Evolutionary conservation across 37 sponge, comb jelly and placozoan genomes (phyloP).

Genomic region (Beroe ovata): DNA sequence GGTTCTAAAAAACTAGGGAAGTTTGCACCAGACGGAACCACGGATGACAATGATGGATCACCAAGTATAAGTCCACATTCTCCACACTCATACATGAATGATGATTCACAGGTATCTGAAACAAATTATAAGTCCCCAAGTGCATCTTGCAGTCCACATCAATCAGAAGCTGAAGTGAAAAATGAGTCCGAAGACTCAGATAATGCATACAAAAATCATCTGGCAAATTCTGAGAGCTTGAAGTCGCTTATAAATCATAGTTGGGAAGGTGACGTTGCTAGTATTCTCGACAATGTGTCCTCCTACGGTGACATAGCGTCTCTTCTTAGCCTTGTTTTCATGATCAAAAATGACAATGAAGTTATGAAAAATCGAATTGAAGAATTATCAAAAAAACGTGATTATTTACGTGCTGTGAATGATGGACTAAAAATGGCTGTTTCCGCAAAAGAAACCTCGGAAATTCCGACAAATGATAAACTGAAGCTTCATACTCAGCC

Average conservation of each 20-base stretch:
- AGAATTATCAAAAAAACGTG: slow-evolving; percentile 52
- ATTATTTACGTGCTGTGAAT: slow-evolving; percentile 59
- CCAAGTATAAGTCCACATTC: slow-evolving; percentile 48
- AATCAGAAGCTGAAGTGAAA: slow-evolving; percentile 53
- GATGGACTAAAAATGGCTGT: slow-evolving; percentile 59
- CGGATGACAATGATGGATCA: slow-evolving; percentile 51
- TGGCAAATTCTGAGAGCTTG: slow-evolving; percentile 39
- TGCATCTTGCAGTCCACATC: slow-evolving; percentile 58
- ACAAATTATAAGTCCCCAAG: slow-evolving; percentile 1
- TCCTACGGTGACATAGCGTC: slow-evolving; percentile 63
- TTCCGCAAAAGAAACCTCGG: slow-evolving; percentile 42
- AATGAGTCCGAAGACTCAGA: slow-evolving; percentile 36
- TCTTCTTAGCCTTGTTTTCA: slow-evolving; percentile 30
- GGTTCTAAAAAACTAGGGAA: slow-evolving; percentile 59
- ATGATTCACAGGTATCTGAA: slow-evolving; percentile 47
- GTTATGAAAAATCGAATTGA: slow-evolving; percentile 40
- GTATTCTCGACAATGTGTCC: slow-evolving; percentile 40
- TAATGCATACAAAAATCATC: not conserved
- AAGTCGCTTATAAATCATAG: slow-evolving; percentile 25
- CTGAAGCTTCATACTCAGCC: slow-evolving; percentile 18
- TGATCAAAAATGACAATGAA: slow-evolving; percentile 65
- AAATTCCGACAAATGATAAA: slow-evolving; percentile 46
- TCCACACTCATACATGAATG: slow-evolving; percentile 61
- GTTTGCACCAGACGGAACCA: slow-evolving; percentile 30
- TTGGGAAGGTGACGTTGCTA: slow-evolving; percentile 32